Evolutionary conservation across 2,888 invertebrate species (phyloP), one percentile per base, ranked within the genome.

Genomic region (Drosophila subsilvestris): DNA sequence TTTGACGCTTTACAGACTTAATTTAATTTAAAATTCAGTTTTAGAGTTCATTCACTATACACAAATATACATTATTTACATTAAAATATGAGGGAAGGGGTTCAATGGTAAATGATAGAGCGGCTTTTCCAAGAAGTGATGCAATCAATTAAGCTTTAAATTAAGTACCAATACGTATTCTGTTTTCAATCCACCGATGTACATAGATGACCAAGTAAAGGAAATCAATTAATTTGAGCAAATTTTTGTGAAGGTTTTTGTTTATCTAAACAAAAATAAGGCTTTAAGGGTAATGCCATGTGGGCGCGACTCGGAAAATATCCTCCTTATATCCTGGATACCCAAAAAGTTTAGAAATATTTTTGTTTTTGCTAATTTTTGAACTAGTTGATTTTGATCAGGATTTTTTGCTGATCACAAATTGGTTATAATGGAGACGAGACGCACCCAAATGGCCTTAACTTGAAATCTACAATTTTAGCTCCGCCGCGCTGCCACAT

Each of bases 41-140:
- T 69, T 79, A 65, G 55, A 53, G 63, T 65, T 49, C 62, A 54
- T 68, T 79, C 77, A 80, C 78, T 85, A 86, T 89, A 80, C 87
- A 90, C 90, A 90, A 88, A 85, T 89, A 80, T 90, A 89, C 89
- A 89, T 72, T 89, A 89, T 89, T 83, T 89, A 89, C 89, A 87
- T 53, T 47, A 76, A 78, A 75, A 71, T 73, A 78, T 68, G 53
- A 77, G 76, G 58, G 71, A 53, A 77, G 76, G 59, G 71, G 70
- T 74, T 60, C 63, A 70, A 72, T 65, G 56, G 76, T 69, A 79
- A 77, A 80, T 62, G 67, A 75, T 77, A 79, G 62, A 75, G 62
- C 62, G 59, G 69, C 57, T 69, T 49, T 42, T 63, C 56, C 51
- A 60, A 61, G 44, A 65, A 62, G 55, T 68, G 47, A 56, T 47